phyloP scores from a whole-genome alignment of 2,888 invertebrate species.

The Diadromus collaris region DNA sequence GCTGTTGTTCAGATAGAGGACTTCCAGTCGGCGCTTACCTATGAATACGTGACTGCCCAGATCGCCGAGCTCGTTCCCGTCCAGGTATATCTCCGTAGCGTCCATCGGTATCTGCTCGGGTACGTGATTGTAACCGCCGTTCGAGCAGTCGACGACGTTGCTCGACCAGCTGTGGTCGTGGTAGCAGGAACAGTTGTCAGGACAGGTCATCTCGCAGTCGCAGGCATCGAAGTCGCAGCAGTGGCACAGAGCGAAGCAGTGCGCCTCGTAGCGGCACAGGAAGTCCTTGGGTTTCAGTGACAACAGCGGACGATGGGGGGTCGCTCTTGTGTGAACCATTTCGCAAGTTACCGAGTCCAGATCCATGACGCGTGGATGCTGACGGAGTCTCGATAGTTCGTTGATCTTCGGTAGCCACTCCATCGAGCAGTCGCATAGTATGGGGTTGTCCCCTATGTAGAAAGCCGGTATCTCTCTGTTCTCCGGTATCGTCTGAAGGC shows the following conservation, averaged over 20 bases:
- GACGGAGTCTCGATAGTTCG: slow-evolving; percentile 86
- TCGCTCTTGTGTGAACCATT: slow-evolving; percentile 85
- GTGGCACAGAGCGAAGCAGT: slow-evolving; percentile 93
- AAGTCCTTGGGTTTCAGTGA: slow-evolving; percentile 89
- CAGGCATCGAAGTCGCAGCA: slow-evolving; percentile 96
- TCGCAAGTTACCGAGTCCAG: slow-evolving; percentile 89
- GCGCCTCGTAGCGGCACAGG: slow-evolving; percentile 90
- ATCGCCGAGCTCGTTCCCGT: slow-evolving; percentile 90
- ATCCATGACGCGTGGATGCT: slow-evolving; percentile 91
- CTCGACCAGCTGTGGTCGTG: slow-evolving; percentile 93
- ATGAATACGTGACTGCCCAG: slow-evolving; percentile 93
- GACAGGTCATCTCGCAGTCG: slow-evolving; percentile 96
- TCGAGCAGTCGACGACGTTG: slow-evolving; percentile 92
- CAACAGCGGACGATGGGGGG: slow-evolving; percentile 84
- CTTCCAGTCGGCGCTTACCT: slow-evolving; percentile 90
- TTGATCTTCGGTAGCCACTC: slow-evolving; percentile 92
- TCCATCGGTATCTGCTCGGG: slow-evolving; percentile 94
- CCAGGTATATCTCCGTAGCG: slow-evolving; percentile 92
- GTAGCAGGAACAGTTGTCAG: slow-evolving; percentile 92
- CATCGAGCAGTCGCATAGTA: slow-evolving; percentile 93
- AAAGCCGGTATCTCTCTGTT: slow-evolving; percentile 89
- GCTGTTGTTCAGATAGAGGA: slow-evolving; percentile 90
- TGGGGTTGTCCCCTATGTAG: slow-evolving; percentile 91
- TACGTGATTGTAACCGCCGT: slow-evolving; percentile 87
- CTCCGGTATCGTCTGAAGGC: slow-evolving; percentile 84